Evolutionary conservation across 2,888 invertebrate genomes (phyloP), one percentile per base, ranked within the genome.

Genomic region (Leuctra nigra): DNA sequence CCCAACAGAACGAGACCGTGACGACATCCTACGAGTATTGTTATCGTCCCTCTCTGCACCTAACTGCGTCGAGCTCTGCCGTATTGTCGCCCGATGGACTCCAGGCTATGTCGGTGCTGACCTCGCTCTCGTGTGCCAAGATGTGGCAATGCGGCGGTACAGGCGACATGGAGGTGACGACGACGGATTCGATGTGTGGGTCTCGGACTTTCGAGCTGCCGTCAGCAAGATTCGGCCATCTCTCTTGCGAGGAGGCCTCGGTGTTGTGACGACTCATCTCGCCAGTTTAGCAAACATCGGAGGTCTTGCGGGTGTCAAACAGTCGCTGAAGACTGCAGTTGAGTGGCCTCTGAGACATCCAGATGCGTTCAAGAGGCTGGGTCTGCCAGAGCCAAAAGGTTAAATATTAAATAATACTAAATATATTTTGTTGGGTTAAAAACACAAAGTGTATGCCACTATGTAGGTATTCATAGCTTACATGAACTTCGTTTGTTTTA

Each of bases 31-130:
- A 6, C 55, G 63, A 1, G 63, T 68, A 1, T 64, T 74, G 7
- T 66, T 67, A 16, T 57, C 63, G n/a, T 38, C 63, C 9, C 59
- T 50, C 2, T 36, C 59, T 35, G 23, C 36, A 9, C 6, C 33
- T 4, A 55, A 60, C 61, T 58, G 60, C 25, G 53, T 46, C 58
- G 63, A 14, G 52, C 52, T 16, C 44, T 63, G 63, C 41, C 41
- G 55, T 41, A 56, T 60, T 2, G 54, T 79, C 4, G 75, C 77
- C 1, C 67, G 68, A 33, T 69, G 74, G 57, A 81, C 81, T 0
- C 77, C 78, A 29, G 82, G 82, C 16, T 82, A 74, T 69, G 77
- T 78, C 6, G 73, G 76, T 3, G 76, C 78, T 2, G 82, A 83
- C 68, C 65, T 83, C 20, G 68, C 69, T 1, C 66, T 75, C 6